These are phyloP conservation scores for Phylloscopus trochilus DNA, from an alignment of 2,113 vertebrate genomes.

Conservation along the genomic window DNA sequence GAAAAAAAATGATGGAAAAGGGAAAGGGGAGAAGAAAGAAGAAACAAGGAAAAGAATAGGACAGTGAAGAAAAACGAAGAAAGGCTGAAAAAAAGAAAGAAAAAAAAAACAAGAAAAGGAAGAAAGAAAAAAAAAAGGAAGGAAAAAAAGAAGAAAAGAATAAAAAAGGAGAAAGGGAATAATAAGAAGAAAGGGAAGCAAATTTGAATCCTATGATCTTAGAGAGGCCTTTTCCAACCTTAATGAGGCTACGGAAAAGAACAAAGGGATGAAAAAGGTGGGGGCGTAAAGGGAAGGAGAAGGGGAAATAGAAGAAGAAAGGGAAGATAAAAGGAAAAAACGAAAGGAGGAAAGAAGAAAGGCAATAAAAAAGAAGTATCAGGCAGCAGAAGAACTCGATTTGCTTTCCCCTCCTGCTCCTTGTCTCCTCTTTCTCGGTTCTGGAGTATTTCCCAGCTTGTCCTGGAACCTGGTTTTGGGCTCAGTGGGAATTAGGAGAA, in stretches of 20 bases:
- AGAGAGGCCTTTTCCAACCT: background rate
- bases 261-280: background rate
- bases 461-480: background rate
- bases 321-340: background rate
- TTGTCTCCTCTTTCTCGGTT: background rate
- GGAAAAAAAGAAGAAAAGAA: background rate
- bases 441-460: background rate
- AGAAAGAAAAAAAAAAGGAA: too few species aligned
- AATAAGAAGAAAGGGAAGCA: background rate
- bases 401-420: background rate
- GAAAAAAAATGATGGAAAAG: background rate
- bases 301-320: background rate
- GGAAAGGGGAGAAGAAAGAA: background rate
- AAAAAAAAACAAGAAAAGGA: background rate
- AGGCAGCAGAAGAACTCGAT: background rate
- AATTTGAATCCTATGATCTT: background rate
- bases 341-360: background rate
- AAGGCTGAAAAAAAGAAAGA: fast-evolving
- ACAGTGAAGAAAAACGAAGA: fast-evolving
- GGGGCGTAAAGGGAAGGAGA: background rate
- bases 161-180: background rate
- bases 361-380: background rate
- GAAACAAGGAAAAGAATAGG: background rate
- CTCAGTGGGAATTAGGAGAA: background rate
- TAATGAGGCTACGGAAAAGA: background rate